A percentile compares a stretch with the other conserved stretches of the same genome.
These are phyloP conservation scores for Leptodirus hochenwartii DNA, from an alignment of 2,888 invertebrate species.

Conservation along the genomic window DNA sequence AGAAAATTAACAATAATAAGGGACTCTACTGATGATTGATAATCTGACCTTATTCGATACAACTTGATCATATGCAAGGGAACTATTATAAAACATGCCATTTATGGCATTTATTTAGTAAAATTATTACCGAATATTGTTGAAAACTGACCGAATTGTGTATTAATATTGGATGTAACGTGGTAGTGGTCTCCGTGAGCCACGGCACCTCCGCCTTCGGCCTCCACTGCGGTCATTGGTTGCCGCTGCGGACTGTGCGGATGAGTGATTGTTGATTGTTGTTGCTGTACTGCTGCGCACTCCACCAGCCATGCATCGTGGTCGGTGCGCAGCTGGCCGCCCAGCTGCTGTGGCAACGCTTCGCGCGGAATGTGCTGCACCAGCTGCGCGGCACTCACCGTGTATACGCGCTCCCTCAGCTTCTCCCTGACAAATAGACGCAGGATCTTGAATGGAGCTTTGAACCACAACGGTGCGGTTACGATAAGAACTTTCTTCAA, in stretches of 20 bases:
- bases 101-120: too few relatives aligned
- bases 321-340: slow-evolving; percentile 71
- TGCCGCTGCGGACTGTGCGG: slow-evolving; percentile 20
- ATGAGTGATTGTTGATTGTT: slow-evolving; percentile 56
- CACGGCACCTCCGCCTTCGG: too few relatives aligned
- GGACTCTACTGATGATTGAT: too few relatives aligned
- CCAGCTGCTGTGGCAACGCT: slow-evolving; percentile 75
- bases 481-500: slow-evolving; percentile 94
- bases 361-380: slow-evolving; percentile 76
- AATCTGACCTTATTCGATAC: too few relatives aligned
- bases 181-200: too few relatives aligned
- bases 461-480: slow-evolving; percentile 95
- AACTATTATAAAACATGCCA: too few relatives aligned
- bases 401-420: slow-evolving; percentile 86
- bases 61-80: too few relatives aligned
- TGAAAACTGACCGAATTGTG: too few relatives aligned
- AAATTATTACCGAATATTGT: too few relatives aligned
- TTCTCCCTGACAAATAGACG: slow-evolving; percentile 91
- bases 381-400: slow-evolving; percentile 81
- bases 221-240: too few relatives aligned
- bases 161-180: too few relatives aligned
- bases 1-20: too few relatives aligned
- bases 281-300: slow-evolving; percentile 25
- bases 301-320: slow-evolving; percentile 75
- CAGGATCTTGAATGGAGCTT: slow-evolving; percentile 91